Evolutionary conservation across 2,888 invertebrate species (phyloP).

Genomic region (Colletes collaris): DNA sequence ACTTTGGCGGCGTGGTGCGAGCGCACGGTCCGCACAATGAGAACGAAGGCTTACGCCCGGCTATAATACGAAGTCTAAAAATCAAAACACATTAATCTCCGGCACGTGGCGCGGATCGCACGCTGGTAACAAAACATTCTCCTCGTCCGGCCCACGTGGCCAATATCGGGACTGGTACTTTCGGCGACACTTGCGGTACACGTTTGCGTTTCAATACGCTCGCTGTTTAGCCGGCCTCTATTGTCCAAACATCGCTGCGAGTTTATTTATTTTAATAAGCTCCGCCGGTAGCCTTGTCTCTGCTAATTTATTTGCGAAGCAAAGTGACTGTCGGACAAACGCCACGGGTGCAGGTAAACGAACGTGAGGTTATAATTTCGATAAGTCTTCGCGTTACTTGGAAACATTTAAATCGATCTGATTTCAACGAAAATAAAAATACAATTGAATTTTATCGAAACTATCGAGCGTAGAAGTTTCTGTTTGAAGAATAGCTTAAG

Average conservation of each 20-base stretch:
- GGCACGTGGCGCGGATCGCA: constrained; percentile 82
- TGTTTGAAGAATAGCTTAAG: not conserved
- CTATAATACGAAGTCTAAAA: constrained; percentile 81
- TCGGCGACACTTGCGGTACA: constrained; percentile 51
- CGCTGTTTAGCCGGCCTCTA: constrained; percentile 21
- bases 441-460: too few relatives aligned
- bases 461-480: too few relatives aligned
- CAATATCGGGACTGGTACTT: constrained; percentile 31
- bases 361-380: not conserved
- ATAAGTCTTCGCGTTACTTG: too few relatives aligned
- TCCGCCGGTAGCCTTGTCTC: not conserved
- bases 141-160: constrained; percentile 52
- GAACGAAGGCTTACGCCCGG: constrained; percentile 72
- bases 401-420: too few relatives aligned
- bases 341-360: constrained; percentile 10
- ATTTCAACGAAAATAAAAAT: too few relatives aligned
- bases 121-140: constrained; percentile 74
- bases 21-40: constrained; percentile 70
- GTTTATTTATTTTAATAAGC: constrained; percentile 40
- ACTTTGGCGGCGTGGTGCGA: constrained; percentile 48
- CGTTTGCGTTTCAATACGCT: constrained; percentile 39
- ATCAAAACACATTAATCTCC: constrained; percentile 83
- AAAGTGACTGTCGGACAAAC: constrained; percentile 18
- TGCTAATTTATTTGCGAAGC: constrained; percentile 32
- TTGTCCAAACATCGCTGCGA: constrained; percentile 9